Evolutionary conservation across 1,140 invertebrate species (phyloP).

Genomic region (Dendrolimus kikuchii): DNA sequence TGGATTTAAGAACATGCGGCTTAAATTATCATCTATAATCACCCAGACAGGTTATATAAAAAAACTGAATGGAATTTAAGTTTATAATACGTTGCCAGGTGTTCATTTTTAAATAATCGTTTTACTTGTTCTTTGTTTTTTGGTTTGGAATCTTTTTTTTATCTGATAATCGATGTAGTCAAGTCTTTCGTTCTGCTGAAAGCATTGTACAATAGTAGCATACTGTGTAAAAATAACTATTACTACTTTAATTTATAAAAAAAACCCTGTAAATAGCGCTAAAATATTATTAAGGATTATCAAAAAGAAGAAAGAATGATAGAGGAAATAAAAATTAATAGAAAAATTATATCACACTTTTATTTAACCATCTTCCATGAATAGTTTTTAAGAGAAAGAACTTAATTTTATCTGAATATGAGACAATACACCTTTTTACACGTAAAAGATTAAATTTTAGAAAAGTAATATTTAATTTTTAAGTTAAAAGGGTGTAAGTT

Average conservation of each 20-base stretch:
- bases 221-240: slow-evolving; percentile 64
- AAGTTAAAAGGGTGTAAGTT: too few species aligned
- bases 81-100: background rate
- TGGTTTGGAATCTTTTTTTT: slow-evolving; percentile 31
- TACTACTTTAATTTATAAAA: slow-evolving; percentile 68
- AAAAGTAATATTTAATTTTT: too few species aligned
- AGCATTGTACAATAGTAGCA: slow-evolving; percentile 66
- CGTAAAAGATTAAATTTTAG: too few species aligned
- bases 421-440: too few species aligned
- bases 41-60: too few species aligned
- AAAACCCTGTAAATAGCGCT: slow-evolving; percentile 65
- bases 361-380: slow-evolving; percentile 15
- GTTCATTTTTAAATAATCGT: slow-evolving; percentile 24
- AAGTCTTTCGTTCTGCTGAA: slow-evolving; percentile 56
- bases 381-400: background rate
- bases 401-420: too few species aligned
- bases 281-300: slow-evolving; percentile 61
- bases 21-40: too few species aligned
- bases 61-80: too few species aligned
- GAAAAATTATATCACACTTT: slow-evolving; percentile 45
- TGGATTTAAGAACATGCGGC: too few species aligned
- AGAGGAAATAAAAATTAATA: slow-evolving; percentile 68
- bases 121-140: slow-evolving; percentile 16
- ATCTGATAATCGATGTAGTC: slow-evolving; percentile 47
- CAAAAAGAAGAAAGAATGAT: slow-evolving; percentile 67